These are phyloP conservation scores for Drosophila malerkotliana DNA, from an alignment of 1,140 invertebrate species.

Conservation along the genomic window DNA sequence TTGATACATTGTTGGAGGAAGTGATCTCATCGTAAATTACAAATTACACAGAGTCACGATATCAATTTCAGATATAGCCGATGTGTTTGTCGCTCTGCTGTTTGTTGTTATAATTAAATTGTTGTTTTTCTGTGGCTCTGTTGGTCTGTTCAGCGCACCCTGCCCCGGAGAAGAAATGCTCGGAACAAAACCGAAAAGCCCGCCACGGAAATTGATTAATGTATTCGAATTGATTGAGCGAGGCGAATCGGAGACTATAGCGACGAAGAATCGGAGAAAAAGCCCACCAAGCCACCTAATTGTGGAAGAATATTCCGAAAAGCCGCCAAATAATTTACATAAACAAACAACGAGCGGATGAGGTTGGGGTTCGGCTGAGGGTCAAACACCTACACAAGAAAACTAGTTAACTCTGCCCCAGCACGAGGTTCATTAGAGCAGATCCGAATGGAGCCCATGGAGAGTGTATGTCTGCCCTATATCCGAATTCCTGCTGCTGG, in stretches of 20 bases:
- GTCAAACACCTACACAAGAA: conserved; percentile 73
- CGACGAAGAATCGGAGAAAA: conserved; percentile 36
- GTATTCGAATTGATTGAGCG: conserved; percentile 72
- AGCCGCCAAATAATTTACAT: conserved; percentile 58
- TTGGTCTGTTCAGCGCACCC: conserved; percentile 34
- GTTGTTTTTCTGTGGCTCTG: conserved; percentile 25
- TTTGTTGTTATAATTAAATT: conserved; percentile 68
- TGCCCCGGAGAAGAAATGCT: conserved; percentile 37
- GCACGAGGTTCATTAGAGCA: conserved; percentile 56
- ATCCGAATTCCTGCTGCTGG: conserved; percentile 35
- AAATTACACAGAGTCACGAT: conserved; percentile 82
- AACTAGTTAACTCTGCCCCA: conserved; percentile 42
- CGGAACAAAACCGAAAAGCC: conserved; percentile 21
- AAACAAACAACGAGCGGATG: conserved; percentile 42
- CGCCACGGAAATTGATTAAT: conserved; percentile 76
- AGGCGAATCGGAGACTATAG: conserved; percentile 23
- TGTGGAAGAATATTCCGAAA: conserved; percentile 61
- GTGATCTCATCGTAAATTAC: conserved; percentile 83
- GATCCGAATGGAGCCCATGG: conserved; percentile 6
- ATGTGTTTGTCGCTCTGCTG: conserved; percentile 60
- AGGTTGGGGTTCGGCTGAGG: conserved; percentile 59
- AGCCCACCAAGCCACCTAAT: conserved; percentile 46
- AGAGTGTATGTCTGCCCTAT: conserved; percentile 27
- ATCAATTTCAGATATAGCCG: conserved; percentile 78
- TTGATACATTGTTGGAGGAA: conserved; percentile 74